Percentiles rank a stretch among this genome's conserved stretches.
Conservation (phyloP, 1,140 invertebrate genomes). For the Drosophila novamexicana region DNA sequence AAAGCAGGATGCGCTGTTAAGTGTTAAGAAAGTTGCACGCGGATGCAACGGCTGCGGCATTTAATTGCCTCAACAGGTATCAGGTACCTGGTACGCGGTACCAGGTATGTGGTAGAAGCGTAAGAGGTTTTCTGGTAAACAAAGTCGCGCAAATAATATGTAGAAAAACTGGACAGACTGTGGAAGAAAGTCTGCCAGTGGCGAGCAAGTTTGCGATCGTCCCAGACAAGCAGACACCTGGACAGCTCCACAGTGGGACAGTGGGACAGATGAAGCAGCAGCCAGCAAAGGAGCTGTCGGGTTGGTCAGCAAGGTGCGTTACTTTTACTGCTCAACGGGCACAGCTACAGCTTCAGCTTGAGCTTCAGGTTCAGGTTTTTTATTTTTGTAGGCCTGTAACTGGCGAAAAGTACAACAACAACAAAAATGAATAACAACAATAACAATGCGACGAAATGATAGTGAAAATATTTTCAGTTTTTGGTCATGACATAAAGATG, state of each 20-base stretch:
- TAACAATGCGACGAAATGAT: conserved; percentile 77
- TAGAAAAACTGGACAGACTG: conserved; percentile 76
- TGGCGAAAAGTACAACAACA: conserved; percentile 45
- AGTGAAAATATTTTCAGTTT: conserved; percentile 76
- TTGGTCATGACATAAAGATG: conserved; percentile 76
- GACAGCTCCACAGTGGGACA: conserved; percentile 8
- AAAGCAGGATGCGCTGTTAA: conserved; percentile 59
- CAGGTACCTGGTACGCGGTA: background rate
- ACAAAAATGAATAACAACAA: conserved; percentile 60
- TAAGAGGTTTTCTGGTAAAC: conserved; percentile 53
- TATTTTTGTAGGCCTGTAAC: conserved; percentile 1
- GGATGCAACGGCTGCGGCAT: conserved; percentile 56
- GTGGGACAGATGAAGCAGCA: conserved; percentile 16
- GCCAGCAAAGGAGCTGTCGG: conserved; percentile 53
- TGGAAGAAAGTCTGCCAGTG: conserved; percentile 71
- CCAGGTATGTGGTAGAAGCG: conserved; percentile 5
- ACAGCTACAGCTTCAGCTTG: conserved; percentile 22
- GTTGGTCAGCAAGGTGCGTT: conserved; percentile 63
- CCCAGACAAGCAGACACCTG: conserved; percentile 39
- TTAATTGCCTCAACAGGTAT: conserved; percentile 60
- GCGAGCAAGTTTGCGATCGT: conserved; percentile 49
- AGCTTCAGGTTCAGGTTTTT: conserved; percentile 50
- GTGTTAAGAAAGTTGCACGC: conserved; percentile 73
- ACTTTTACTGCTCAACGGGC: conserved; percentile 66
- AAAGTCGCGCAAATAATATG: conserved; percentile 63